Base-by-base conservation (phyloP, 2,888 invertebrate genomes). In the Isotomurus palustris region DNA sequence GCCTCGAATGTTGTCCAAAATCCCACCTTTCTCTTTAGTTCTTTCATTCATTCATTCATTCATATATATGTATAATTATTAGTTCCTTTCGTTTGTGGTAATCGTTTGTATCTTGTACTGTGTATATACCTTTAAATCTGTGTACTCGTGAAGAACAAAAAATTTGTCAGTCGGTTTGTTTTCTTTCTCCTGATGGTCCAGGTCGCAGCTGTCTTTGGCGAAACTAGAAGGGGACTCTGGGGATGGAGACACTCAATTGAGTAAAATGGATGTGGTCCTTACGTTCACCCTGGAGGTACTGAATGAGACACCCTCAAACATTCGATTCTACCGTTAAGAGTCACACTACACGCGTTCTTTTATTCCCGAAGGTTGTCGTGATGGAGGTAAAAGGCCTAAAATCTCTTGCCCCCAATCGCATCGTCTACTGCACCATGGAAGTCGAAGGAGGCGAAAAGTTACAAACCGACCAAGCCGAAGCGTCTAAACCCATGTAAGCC, bases 351-450 rank as follows among this genome's bases (percentile, higher is more conserved):
- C n/a, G n/a, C n/a, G n/a, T n/a, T n/a, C n/a, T n/a, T 17, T 19
- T n/a, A 24, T 19, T 5, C 47, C 21, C 81, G 66, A 78, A 91
- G 91, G 93, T 96, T 68, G 89, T 99, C 74, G 97, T 99, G 55
- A 94, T 97, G 91, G 97, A 99, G 81, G 97, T 99, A 53, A 93
- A 96, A 78, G 95, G 95, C 71, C 82, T 99, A 69, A 97, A 96
- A 79, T 93, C 94, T 53, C 80, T 99, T 74, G 88, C 95, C 65
- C 89, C 93, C 32, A 97, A 95, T 81, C 85, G 96, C 74, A 96
- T 99, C 75, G 96, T 99, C 50, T 99, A 99, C 79, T 99, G 99
- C 78, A 99, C 97, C 22, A 99, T 99, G 99, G 99, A 99, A 79
- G 95, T 99, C 35, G 99, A 99, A 78, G 96, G 94, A 62, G 95